Base-by-base conservation (phyloP, 2,113 vertebrate genomes). In the Parus major region DNA sequence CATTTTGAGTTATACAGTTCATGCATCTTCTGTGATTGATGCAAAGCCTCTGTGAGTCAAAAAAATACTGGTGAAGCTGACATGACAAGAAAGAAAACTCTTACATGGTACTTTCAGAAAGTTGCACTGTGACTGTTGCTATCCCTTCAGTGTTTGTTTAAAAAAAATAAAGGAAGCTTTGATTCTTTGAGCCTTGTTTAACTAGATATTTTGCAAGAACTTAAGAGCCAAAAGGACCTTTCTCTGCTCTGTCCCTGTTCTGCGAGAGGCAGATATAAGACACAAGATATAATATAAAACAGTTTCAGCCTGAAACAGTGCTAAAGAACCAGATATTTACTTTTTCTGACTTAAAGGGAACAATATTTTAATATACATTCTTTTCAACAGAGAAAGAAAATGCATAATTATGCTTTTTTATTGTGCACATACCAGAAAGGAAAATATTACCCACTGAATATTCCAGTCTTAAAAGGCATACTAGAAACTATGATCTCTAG, bases 391-490 rank as follows among this genome's bases (percentile, higher is more conserved):
- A 77, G 16, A 70, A 88, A 73, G 20, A 81, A 95, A 95, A 83
- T 59, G 22, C 15, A 64, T 28, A 75, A 41, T 66, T 83, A 83
- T 41, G 11, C 1, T 65, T 88, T 88, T 95, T 86, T 72, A 91
- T 42, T 81, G 36, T 73, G 50, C 55, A 47, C 49, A 52, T 7
- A 1, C 19, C 63, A 86, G 47, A 86, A 83, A 44, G 50, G 33
- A 86, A 93, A 92, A 93, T 86, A 90, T 52, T 63, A 70, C n/a
- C 8, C 17, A 83, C 79, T 90, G 71, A 95, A 70, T 78, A 81
- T 59, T 83, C 33, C 71, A 59, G 1, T 83, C 35, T 77, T 88
- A 39, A 83, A 90, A 80, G 4, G 9, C 5, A 2, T 35, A 17
- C 11, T 59, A 84, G 66, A 82, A 93, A 55, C 80, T 0, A 11